Conservation (phyloP, 2,888 invertebrate genomes). For the Mesopsocus fuscifrons region DNA sequence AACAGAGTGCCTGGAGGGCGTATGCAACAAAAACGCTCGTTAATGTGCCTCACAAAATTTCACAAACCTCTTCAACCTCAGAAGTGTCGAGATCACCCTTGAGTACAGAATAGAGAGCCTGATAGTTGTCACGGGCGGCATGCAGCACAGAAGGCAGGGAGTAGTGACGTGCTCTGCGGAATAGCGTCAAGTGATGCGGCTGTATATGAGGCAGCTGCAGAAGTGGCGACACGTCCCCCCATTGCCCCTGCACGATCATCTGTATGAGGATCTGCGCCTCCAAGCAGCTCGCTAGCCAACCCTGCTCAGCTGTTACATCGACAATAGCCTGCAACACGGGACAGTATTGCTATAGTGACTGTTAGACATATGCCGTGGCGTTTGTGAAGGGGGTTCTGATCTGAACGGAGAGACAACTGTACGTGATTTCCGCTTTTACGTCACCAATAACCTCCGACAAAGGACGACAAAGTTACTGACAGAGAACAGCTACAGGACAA, state of each 20-base stretch:
- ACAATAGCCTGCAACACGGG: slow-evolving; percentile 81
- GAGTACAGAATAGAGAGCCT: slow-evolving; percentile 37
- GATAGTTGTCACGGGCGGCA: slow-evolving; percentile 35
- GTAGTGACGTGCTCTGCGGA: slow-evolving; percentile 21
- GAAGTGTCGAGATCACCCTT: slow-evolving; percentile 42
- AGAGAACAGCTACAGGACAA: too few relatives aligned
- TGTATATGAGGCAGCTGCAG: slow-evolving; percentile 60
- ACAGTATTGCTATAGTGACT: too few relatives aligned
- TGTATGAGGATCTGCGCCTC: slow-evolving; percentile 65
- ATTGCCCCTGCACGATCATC: slow-evolving; percentile 77
- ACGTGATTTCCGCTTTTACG: too few relatives aligned
- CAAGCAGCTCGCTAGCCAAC: slow-evolving; percentile 71
- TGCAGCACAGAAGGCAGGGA: slow-evolving; percentile 37
- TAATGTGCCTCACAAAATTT: too few relatives aligned
- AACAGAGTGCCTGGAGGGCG: too few relatives aligned
- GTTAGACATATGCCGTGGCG: too few relatives aligned
- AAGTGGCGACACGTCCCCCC: slow-evolving; percentile 58
- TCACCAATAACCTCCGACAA: too few relatives aligned
- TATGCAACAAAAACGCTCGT: too few relatives aligned
- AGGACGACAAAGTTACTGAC: too few relatives aligned
- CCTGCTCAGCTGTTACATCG: slow-evolving; percentile 76
- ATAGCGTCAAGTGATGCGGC: slow-evolving; percentile 37
- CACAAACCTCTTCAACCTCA: slow-evolving; percentile 46
- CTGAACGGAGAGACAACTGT: too few relatives aligned
- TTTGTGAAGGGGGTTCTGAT: too few relatives aligned